Conservation (phyloP, 2,113 vertebrate genomes). For the Dicrurus megarhynchus region DNA sequence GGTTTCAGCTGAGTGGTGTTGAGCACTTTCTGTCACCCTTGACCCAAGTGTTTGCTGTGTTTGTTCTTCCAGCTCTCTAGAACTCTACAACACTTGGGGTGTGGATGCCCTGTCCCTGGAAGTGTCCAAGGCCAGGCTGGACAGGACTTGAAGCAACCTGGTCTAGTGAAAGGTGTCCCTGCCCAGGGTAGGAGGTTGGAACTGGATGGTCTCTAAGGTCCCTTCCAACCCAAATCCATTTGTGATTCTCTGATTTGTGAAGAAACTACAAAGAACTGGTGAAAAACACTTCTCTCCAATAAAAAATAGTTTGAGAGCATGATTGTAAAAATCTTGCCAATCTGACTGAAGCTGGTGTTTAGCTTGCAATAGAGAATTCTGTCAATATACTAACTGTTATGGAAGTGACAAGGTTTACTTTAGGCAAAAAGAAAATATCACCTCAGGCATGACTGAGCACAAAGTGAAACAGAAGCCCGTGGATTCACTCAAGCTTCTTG, state of each 20-base stretch:
- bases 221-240: background rate
- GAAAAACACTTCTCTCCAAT: background rate
- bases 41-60: background rate
- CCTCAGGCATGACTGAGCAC: background rate
- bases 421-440: background rate
- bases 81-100: background rate
- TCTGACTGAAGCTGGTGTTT: background rate
- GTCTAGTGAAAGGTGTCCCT: background rate
- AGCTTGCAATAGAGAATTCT: background rate
- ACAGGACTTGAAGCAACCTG: no score
- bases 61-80: background rate
- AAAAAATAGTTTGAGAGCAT: background rate
- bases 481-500: background rate
- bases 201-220: background rate
- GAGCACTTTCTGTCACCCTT: background rate
- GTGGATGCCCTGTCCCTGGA: background rate
- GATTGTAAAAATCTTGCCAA: background rate
- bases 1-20: background rate
- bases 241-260: background rate
- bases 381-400: background rate
- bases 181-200: background rate
- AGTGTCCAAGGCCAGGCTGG: background rate
- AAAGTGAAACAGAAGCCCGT: background rate
- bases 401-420: background rate
- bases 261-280: background rate